phyloP scores from a whole-genome alignment of 2,888 invertebrate genomes.

The Eutolmus rufibarbis region DNA sequence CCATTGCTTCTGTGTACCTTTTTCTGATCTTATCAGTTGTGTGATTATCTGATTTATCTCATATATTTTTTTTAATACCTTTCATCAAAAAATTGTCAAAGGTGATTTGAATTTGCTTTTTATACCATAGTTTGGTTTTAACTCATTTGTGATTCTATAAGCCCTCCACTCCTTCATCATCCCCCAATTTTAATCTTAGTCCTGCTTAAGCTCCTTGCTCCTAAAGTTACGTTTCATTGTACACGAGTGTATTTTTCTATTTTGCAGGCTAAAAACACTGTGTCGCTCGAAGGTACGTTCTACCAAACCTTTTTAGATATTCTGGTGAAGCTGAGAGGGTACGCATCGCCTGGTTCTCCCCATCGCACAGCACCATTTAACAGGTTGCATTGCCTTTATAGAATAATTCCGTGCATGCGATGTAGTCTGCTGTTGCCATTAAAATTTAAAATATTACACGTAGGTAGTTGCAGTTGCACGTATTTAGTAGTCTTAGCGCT shows the following conservation, averaged over 20 bases:
- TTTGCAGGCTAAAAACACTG: slow-evolving; percentile 18
- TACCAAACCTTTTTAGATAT: not conserved
- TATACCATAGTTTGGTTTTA: not conserved
- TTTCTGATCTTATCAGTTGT: not conserved
- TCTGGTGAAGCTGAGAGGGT: not conserved
- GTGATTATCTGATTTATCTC: not conserved
- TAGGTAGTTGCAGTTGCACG: not conserved
- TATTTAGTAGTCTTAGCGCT: not conserved
- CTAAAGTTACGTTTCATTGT: not conserved
- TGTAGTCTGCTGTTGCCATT: not conserved
- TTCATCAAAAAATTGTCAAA: not conserved
- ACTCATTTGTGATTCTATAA: not conserved
- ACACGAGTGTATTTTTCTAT: slow-evolving; percentile 9
- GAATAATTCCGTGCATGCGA: not conserved
- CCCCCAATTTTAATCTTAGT: not conserved
- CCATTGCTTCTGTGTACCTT: not conserved
- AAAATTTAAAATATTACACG: not conserved
- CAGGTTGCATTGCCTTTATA: not conserved
- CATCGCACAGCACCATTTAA: not conserved
- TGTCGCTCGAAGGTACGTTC: slow-evolving; percentile 30
- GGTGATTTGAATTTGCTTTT: not conserved
- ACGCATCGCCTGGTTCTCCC: not conserved
- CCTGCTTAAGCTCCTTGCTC: not conserved
- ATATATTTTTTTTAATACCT: not conserved
- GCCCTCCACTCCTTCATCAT: not conserved